Percentiles rank a stretch among this genome's conserved stretches.
Conservation (phyloP, 2,888 invertebrate genomes). For the Stenodema calcarata region DNA sequence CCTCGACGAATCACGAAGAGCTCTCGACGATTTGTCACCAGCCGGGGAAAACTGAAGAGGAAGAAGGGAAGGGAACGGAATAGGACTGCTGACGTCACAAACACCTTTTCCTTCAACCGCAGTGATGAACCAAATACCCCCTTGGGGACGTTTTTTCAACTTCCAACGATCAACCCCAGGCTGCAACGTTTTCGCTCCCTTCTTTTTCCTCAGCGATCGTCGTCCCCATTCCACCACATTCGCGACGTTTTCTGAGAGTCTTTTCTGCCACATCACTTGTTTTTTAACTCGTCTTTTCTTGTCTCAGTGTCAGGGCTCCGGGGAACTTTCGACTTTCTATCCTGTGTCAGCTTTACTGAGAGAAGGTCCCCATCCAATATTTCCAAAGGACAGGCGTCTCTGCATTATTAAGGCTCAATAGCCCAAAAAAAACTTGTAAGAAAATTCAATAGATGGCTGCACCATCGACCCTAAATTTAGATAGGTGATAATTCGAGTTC, state of each 20-base stretch:
- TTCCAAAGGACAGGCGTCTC: conserved; percentile 17
- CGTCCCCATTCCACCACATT: neutral
- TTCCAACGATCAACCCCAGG: conserved; percentile 13
- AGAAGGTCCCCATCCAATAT: conserved; percentile 12
- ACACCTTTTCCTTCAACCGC: conserved; percentile 25
- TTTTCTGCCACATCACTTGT: conserved; percentile 32
- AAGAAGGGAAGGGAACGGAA: neutral
- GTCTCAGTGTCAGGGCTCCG: neutral
- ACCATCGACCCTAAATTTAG: no score
- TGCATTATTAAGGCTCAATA: no score
- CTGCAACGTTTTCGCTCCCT: neutral
- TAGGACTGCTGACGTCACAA: conserved; percentile 33
- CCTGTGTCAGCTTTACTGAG: conserved; percentile 12
- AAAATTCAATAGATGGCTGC: no score
- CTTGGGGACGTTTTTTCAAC: conserved; percentile 21
- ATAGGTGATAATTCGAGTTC: no score
- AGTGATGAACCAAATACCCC: conserved; percentile 18
- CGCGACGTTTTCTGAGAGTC: conserved; percentile 20
- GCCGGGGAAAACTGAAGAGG: neutral
- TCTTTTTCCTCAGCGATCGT: conserved; percentile 12
- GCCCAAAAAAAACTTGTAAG: no score
- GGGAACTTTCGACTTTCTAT: conserved; percentile 19
- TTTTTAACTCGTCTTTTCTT: conserved; percentile 5
- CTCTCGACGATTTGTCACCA: conserved; percentile 17
- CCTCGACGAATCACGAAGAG: conserved; percentile 22